A percentile compares a stretch with the other conserved stretches of the same genome.
Conservation (phyloP, 2,888 invertebrate species). For the Parnassius mnemosyne region DNA sequence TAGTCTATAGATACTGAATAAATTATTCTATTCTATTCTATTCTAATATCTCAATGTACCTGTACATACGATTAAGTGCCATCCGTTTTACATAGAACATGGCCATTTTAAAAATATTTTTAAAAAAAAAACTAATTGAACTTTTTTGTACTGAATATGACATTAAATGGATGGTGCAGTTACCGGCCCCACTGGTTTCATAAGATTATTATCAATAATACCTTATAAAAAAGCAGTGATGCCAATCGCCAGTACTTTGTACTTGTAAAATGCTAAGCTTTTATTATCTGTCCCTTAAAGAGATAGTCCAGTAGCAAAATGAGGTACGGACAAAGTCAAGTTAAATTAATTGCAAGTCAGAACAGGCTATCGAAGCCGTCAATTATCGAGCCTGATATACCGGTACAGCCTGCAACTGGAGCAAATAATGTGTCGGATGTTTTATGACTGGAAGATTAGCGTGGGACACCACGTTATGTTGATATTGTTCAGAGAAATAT, state of each 20-base stretch:
- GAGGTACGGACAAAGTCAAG: slow-evolving; percentile 32
- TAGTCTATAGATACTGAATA: too few relatives aligned
- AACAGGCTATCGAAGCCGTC: slow-evolving; percentile 48
- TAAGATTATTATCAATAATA: slow-evolving; percentile 12
- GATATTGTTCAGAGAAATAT: slow-evolving; percentile 20
- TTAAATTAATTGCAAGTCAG: slow-evolving; percentile 51
- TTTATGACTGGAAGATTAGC: slow-evolving; percentile 24
- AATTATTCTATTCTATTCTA: too few relatives aligned
- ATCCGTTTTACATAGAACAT: too few relatives aligned
- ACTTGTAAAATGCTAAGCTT: slow-evolving; percentile 13
- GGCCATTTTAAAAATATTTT: too few relatives aligned
- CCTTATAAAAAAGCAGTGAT: slow-evolving; percentile 2
- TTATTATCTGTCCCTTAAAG: slow-evolving; percentile 17
- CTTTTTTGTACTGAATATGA: neutral
- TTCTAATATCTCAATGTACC: too few relatives aligned
- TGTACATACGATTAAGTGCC: too few relatives aligned
- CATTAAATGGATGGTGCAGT: slow-evolving; percentile 1
- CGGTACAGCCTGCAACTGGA: slow-evolving; percentile 22
- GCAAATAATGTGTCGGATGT: slow-evolving; percentile 20
- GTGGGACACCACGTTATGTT: slow-evolving; percentile 22
- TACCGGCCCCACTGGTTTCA: slow-evolving; percentile 11
- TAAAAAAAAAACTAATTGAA: too few relatives aligned
- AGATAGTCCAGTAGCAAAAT: slow-evolving; percentile 24
- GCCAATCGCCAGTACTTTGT: slow-evolving; percentile 11
- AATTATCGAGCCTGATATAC: slow-evolving; percentile 29